Base-by-base conservation (phyloP, 1,140 invertebrate genomes). In the Galleria mellonella region DNA sequence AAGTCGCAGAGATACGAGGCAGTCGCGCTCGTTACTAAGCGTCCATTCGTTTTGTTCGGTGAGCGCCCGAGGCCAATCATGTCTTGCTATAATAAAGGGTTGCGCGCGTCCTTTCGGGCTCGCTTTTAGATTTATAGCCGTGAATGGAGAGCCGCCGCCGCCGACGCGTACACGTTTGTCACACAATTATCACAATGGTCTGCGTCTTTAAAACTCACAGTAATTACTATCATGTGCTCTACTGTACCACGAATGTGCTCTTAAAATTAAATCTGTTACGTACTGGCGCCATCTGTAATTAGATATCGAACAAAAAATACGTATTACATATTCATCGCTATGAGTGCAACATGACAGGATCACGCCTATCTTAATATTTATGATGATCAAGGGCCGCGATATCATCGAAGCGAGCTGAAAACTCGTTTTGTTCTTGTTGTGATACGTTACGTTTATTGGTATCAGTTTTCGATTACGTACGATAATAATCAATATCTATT, bases 71-170 rank as follows among this genome's bases (percentile, higher is more conserved):
- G 74, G 78, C 54, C 75, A 74, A 79, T 79, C 78, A 83, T 78
- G 75, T 74, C 76, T 72, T 55, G 70, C 50, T 69, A 69, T 79
- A 83, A 83, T 83, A 73, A 76, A 79, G 76, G 75, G 65, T 68
- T 77, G 68, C 56, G 68, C 56, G 62, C 67, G 71, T 76, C 71
- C 65, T 66, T 66, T 72, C 59, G 53, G 72, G 47, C 52, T 53
- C 63, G 46, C 69, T 60, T 60, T 62, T 62, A 79, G 73, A 83
- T 83, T 83, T 83, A 83, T 83, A 55, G 72, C 23, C 40, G 17
- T 23, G 17, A 23, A 23, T 23, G 31, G 51, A 57, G 56, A 69
- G 63, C 62, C 61, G 62, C 51, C 65, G 69, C 62, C 53, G 54
- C 52, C 55, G 64, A 62, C 62, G 67, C 62, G 51, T 57, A 58